Percentiles rank a stretch among this genome's conserved stretches.
These are phyloP conservation scores for Cydia splendana DNA, from an alignment of 1,140 invertebrate species.

Conservation along the genomic window DNA sequence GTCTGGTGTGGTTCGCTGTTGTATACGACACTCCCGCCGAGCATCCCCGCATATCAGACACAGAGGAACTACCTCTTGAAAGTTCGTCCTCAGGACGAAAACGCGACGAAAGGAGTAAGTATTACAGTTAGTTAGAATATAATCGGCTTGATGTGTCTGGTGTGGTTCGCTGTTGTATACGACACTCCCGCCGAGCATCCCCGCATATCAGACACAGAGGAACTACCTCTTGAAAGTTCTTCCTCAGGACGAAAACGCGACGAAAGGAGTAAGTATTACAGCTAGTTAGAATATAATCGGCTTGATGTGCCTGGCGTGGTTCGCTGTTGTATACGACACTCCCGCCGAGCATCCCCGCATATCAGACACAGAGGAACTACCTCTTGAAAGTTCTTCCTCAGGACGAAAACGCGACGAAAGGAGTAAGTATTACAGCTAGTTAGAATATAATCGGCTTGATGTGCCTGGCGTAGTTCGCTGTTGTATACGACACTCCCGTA, in stretches of 20 bases:
- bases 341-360: slow-evolving; percentile 84
- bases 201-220: slow-evolving; percentile 90
- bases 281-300: too few species aligned
- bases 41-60: slow-evolving; percentile 86
- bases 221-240: slow-evolving; percentile 88
- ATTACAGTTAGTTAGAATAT: too few species aligned
- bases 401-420: slow-evolving; percentile 70
- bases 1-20: neutral
- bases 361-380: slow-evolving; percentile 87
- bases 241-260: slow-evolving; percentile 77
- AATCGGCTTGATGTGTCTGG: neutral
- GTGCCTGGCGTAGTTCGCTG: neutral
- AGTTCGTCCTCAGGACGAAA: slow-evolving; percentile 82
- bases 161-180: neutral
- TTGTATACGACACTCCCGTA: neutral
- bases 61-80: slow-evolving; percentile 91
- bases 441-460: too few species aligned
- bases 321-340: neutral
- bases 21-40: neutral
- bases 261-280: slow-evolving; percentile 63
- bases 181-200: slow-evolving; percentile 70
- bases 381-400: slow-evolving; percentile 88
- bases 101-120: slow-evolving; percentile 67
- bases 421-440: slow-evolving; percentile 50
- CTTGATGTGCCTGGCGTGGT: neutral